phyloP scores from a whole-genome alignment of 2,888 invertebrate species.

The Malthinus flaveolus region DNA sequence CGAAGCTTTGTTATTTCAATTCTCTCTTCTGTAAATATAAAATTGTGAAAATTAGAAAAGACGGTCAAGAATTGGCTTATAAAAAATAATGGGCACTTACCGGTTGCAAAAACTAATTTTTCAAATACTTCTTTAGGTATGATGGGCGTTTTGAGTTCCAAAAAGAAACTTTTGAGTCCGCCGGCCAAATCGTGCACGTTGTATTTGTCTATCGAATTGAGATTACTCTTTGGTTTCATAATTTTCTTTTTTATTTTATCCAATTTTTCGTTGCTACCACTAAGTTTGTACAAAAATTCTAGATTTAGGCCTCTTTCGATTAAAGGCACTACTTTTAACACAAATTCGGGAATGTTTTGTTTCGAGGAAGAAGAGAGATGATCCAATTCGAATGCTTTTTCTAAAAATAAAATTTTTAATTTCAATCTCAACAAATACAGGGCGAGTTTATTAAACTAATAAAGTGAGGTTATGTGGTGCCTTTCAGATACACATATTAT shows the following conservation, averaged over 20 bases:
- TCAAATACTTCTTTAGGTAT: conserved; percentile 67
- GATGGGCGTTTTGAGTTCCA: conserved; percentile 85
- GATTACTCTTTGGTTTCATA: conserved; percentile 37
- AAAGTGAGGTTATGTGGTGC: too few relatives aligned
- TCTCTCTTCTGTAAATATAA: conserved; percentile 14
- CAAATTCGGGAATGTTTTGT: conserved; percentile 72
- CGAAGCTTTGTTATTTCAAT: conserved; percentile 33
- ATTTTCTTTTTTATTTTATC: conserved; percentile 45
- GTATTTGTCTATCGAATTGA: conserved; percentile 42
- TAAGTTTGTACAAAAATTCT: conserved; percentile 81
- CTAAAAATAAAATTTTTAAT: conserved; percentile 8
- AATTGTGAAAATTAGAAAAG: too few relatives aligned
- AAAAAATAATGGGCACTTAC: conserved; percentile 61
- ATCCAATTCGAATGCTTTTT: conserved; percentile 19
- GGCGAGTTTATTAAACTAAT: too few relatives aligned
- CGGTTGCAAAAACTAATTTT: conserved; percentile 64
- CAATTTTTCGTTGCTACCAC: conserved; percentile 72
- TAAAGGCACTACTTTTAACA: conserved; percentile 73
- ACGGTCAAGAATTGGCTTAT: too few relatives aligned
- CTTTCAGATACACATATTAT: too few relatives aligned
- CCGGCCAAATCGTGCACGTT: conserved; percentile 89
- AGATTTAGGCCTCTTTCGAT: conserved; percentile 70
- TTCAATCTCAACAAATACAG: too few relatives aligned
- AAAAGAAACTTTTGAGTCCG: conserved; percentile 87
- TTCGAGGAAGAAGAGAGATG: conserved; percentile 12